Evolutionary conservation across 2,888 invertebrate species (phyloP), one percentile per base, ranked within the genome.

Genomic region (Heteromurus nitidus): DNA sequence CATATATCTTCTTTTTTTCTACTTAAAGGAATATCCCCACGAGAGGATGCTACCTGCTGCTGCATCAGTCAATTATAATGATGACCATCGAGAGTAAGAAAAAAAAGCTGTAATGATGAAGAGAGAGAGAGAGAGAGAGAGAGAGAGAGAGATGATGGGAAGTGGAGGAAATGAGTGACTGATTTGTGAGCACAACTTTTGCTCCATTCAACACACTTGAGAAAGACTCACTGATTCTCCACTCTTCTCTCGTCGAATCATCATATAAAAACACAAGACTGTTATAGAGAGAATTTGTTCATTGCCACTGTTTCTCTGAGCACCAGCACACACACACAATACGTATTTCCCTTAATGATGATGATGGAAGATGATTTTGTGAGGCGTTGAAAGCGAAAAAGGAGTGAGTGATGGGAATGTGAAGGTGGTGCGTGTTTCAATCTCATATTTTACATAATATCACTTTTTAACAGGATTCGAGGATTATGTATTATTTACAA

Each of bases 21-120:
- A 3, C 55, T 69, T 69, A 9, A 20, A 28, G n/a, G n/a, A n/a
- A n/a, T n/a, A n/a, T n/a, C 47, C 5, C 20, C 16, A 22, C 16
- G 47, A 13, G n/a, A 24, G 67, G 31, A 7, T 31, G 31, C 68
- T 53, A 22, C 55, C 24, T 50, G n/a, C 24, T 55, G 55, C 3
- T 55, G 55, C 31, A 58, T 62, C 60, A 62, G 62, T 75, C 55
- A 75, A 67, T 58, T 75, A 58, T 75, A 72, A 36, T 58, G 42
- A 70, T 70, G 75, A 47, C 53, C 65, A 65, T 74, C 31, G 74
- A 69, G 70, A 55, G 55, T 22, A 55, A 36, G 13, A 36, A 36
- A 13, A 36, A 36, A 36, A 36, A 47, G n/a, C 20, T 22, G 55
- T 55, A 55, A 55, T 55, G 55, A 55, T 24, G 55, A 55, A 36